These are phyloP conservation scores for Cliona cf. orientalis DNA, from an alignment of 37 sponge, comb jelly and placozoan species.

Conservation along the genomic window DNA sequence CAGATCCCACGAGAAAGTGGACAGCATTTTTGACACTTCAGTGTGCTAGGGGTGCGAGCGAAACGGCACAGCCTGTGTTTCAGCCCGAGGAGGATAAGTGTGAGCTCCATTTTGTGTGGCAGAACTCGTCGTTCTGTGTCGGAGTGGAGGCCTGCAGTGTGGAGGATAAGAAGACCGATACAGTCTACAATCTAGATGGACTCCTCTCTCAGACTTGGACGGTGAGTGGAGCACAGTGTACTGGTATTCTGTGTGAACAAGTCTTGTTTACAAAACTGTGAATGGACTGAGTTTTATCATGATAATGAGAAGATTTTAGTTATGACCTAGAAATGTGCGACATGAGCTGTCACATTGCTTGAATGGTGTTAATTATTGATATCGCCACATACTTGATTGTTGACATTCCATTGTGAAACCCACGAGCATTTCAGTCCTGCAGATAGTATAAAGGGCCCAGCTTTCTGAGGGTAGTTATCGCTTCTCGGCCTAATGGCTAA, in stretches of 20 bases:
- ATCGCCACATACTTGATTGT: too few relatives aligned
- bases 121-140: constrained; percentile 36
- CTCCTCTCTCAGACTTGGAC: constrained; percentile 35
- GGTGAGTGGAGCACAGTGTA: constrained; percentile 1
- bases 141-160: constrained; percentile 32
- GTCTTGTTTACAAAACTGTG: too few relatives aligned
- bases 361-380: too few relatives aligned
- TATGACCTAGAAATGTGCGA: too few relatives aligned
- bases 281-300: too few relatives aligned
- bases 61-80: constrained; percentile 1
- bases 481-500: too few relatives aligned
- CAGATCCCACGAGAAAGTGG: constrained; percentile 24
- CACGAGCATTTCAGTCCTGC: too few relatives aligned
- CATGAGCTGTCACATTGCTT: too few relatives aligned
- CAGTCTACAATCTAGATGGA: constrained; percentile 31
- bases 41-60: constrained; percentile 13
- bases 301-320: too few relatives aligned
- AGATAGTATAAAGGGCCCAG: too few relatives aligned
- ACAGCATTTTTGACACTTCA: constrained; percentile 24
- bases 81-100: constrained; percentile 30
- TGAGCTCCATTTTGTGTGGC: constrained; percentile 50
- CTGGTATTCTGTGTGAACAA: not conserved
- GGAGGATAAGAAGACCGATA: not conserved
- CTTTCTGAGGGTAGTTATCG: too few relatives aligned
- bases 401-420: too few relatives aligned